Conservation (phyloP, 2,797 vertebrate genomes). For the Enteromius trimaculatus region DNA sequence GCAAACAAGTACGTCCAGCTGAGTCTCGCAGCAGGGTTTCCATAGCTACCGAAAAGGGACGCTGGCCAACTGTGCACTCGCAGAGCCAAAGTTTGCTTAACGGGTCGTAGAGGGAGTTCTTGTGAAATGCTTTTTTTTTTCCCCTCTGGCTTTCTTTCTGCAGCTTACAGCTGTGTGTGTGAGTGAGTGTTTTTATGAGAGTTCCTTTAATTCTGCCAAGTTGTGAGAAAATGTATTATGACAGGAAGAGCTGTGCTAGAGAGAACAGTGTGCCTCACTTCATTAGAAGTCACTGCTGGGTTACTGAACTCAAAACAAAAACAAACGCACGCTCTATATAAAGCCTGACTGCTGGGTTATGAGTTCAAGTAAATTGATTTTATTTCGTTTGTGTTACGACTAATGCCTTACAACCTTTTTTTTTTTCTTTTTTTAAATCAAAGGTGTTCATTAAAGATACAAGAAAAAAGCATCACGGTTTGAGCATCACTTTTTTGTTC, state of each 20-base stretch:
- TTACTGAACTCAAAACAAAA: not conserved
- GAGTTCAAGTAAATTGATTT: not conserved
- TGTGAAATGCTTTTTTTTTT: conserved; percentile 39
- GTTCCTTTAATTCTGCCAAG: conserved; percentile 18
- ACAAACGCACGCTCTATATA: not conserved
- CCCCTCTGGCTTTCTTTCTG: not conserved
- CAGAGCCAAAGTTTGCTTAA: conserved; percentile 39
- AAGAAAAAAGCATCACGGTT: not conserved
- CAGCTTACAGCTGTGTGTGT: conserved; percentile 41
- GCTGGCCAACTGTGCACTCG: not conserved
- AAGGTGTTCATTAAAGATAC: not conserved
- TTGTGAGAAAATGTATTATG: conserved; percentile 38
- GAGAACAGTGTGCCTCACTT: conserved; percentile 5
- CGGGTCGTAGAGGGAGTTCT: conserved; percentile 33
- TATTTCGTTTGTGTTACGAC: not conserved
- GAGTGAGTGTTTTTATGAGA: conserved; percentile 25
- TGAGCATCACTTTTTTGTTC: not conserved
- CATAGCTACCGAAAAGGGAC: conserved; percentile 44
- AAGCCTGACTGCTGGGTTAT: conserved; percentile 25
- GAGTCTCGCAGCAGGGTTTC: conserved; percentile 46
- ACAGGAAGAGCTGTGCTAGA: conserved; percentile 16
- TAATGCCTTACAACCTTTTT: not conserved
- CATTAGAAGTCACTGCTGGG: conserved; percentile 21
- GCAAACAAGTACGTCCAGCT: conserved; percentile 54
- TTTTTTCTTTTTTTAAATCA: not conserved